Percentiles rank a stretch among this genome's conserved stretches.
phyloP scores from a whole-genome alignment of 2,113 vertebrate genomes.

The Zingel zingel region DNA sequence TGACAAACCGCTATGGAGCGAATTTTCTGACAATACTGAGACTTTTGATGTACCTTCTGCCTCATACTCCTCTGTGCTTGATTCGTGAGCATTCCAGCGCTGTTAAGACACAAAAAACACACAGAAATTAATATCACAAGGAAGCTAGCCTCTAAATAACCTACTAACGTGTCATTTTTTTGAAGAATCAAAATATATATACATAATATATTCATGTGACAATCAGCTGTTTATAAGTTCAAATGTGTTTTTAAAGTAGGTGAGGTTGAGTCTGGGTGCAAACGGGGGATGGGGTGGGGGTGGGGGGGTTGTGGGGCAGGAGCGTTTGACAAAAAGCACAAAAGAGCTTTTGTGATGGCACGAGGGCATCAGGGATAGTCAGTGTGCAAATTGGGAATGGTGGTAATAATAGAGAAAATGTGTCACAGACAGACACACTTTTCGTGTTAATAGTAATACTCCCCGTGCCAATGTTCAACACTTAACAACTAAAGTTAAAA shows the following conservation, averaged over 20 bases:
- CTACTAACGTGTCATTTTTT: background rate
- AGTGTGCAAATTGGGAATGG: slow-evolving; percentile 10
- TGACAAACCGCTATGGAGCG: background rate
- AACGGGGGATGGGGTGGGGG: accelerated
- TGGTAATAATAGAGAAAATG: background rate
- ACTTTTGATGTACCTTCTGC: slow-evolving; percentile 88
- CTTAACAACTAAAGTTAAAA: background rate
- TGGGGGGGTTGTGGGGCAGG: background rate
- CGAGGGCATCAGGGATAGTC: slow-evolving; percentile 27
- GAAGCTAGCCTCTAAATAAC: background rate
- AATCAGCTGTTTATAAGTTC: slow-evolving; percentile 29
- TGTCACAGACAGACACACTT: slow-evolving; percentile 1
- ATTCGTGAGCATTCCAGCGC: slow-evolving; percentile 87
- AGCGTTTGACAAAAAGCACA: slow-evolving; percentile 36
- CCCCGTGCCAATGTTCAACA: background rate
- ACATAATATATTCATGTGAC: background rate
- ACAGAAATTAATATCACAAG: background rate
- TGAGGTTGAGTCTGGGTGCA: slow-evolving; percentile 9
- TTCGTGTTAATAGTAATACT: background rate
- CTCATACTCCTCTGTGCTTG: slow-evolving; percentile 92
- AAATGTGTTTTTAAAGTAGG: slow-evolving; percentile 38
- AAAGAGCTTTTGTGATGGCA: slow-evolving; percentile 58
- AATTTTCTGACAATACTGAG: background rate
- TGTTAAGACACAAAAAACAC: slow-evolving; percentile 67
- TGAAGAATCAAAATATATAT: background rate